Base-by-base conservation (phyloP, 2,797 vertebrate species). In the Taeniopygia guttata region DNA sequence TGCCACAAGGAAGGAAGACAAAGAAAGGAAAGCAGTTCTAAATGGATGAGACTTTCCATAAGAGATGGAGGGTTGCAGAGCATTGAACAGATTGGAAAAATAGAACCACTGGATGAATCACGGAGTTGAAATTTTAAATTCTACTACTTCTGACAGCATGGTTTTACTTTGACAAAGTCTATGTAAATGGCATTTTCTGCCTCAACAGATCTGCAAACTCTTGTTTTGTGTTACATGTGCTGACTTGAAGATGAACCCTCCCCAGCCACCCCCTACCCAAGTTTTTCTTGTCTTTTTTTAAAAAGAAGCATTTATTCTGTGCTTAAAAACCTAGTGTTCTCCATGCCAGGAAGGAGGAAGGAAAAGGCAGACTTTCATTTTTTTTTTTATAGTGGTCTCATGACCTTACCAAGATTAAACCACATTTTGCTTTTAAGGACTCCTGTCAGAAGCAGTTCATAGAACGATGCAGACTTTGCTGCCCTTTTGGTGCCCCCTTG, bases 41-140 rank as follows among this genome's bases (percentile, higher is more conserved):
- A 75, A 82, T 7, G 25, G 18, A 6, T 68, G 42, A 34, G 10
- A 30, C 42, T 67, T 56, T 40, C 48, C n/a, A 7, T 16, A 36
- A 72, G 38, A 49, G 15, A 51, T 23, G 13, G 45, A 77, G 26
- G 16, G 22, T 8, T 94, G 51, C 51, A 91, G 10, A 84, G 13
- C 23, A 87, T 11, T 82, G 84, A 84, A 74, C 67, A 89, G 68
- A 89, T 16, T 89, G 74, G 64, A 70, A 87, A 89, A 67, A 82
- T 2, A 58, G 51, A 92, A 84, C 7, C 21, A 74, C 32, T 74
- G 52, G 14, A 77, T 89, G 45, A 89, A 92, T 85, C 74, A 48
- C 10, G 23, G 56, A 36, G 80, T 84, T 90, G 72, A 88, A 94
- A 90, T 94, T 76, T 90, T 32, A 87, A 87, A 85, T 91, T 83